Conservation (phyloP, 2,113 vertebrate species). For the Chaetodon trifascialis region DNA sequence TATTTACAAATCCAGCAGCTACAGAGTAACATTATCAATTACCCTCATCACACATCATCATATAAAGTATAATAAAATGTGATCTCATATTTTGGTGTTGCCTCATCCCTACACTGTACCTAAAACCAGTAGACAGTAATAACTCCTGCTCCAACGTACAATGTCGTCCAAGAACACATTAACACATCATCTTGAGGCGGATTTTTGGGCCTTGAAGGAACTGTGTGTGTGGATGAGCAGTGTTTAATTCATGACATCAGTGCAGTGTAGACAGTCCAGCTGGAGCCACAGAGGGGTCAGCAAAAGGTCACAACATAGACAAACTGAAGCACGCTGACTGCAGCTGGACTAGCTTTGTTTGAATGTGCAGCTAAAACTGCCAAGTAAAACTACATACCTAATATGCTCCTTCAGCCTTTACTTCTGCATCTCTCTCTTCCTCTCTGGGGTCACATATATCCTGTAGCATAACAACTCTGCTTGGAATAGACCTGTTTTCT, state of each 20-base stretch:
- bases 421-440: slow-evolving; percentile 26
- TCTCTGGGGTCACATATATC: slow-evolving; percentile 65
- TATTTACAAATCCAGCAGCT: no score
- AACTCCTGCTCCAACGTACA: not conserved
- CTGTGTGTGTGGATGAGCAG: not conserved
- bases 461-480: slow-evolving; percentile 40
- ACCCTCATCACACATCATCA: no score
- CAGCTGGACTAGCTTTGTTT: slow-evolving; percentile 45
- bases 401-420: slow-evolving; percentile 11
- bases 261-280: slow-evolving; percentile 9
- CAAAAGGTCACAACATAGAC: not conserved
- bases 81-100: no score
- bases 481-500: slow-evolving; percentile 35
- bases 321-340: slow-evolving; percentile 2
- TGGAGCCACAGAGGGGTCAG: slow-evolving; percentile 40
- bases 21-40: no score
- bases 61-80: no score
- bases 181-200: slow-evolving; percentile 3
- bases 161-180: no score
- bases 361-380: slow-evolving; percentile 33
- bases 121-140: no score
- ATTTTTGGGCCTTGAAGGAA: not conserved
- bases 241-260: slow-evolving; percentile 37
- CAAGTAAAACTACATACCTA: slow-evolving; percentile 48
- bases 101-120: no score